Conservation (phyloP, 53 echinoderm and acorn worm genomes). For the Paelopatides confundens region DNA sequence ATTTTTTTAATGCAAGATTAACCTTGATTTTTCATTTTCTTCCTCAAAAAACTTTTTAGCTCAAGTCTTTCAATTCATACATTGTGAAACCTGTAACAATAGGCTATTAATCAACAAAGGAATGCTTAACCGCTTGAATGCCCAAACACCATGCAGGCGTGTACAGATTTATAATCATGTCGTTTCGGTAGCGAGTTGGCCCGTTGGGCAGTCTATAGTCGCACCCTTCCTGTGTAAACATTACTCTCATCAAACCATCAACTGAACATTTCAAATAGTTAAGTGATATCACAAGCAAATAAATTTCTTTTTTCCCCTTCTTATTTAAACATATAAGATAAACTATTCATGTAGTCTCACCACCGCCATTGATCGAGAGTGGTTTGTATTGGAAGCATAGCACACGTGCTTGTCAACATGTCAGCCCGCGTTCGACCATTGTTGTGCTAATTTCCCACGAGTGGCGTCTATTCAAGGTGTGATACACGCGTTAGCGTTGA, state of each 20-base stretch:
- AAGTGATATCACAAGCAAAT: background rate
- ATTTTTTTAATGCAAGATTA: background rate
- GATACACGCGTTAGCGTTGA: background rate
- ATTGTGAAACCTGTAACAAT: slow-evolving; percentile 19
- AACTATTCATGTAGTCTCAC: background rate
- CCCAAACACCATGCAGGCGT: slow-evolving; percentile 29
- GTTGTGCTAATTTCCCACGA: slow-evolving; percentile 39
- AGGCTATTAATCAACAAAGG: slow-evolving; percentile 35
- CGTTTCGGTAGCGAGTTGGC: background rate
- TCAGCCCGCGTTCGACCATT: slow-evolving; percentile 19
- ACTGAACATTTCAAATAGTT: background rate
- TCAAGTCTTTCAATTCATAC: background rate
- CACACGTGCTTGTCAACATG: slow-evolving; percentile 34
- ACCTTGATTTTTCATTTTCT: slow-evolving; percentile 46
- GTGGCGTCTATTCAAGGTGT: slow-evolving; percentile 10
- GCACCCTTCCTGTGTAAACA: slow-evolving; percentile 18
- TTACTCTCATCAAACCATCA: background rate
- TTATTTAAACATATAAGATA: background rate
- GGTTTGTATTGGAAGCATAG: background rate
- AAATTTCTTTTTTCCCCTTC: background rate
- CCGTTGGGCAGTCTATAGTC: slow-evolving; percentile 8
- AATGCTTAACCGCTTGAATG: background rate
- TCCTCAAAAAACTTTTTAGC: slow-evolving; percentile 36
- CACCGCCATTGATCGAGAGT: background rate
- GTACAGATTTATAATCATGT: slow-evolving; percentile 25